Evolutionary conservation across 2,888 invertebrate species (phyloP), one percentile per base, ranked within the genome.

Genomic region (Drosophila niveifrons): DNA sequence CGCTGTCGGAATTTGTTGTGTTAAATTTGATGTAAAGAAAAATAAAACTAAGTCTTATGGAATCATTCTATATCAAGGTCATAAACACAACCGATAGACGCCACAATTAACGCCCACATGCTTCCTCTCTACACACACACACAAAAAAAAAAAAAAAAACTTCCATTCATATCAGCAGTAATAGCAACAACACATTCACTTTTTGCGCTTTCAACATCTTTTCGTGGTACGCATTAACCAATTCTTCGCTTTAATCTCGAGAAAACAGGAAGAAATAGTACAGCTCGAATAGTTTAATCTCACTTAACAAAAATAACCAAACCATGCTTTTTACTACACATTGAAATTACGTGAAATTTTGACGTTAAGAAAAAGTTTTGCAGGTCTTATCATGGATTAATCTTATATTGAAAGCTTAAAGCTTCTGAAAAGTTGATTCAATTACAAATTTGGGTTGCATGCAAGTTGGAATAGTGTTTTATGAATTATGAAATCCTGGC

Each of bases 31-130:
- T 62, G 44, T 75, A 43, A 57, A 46, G 34, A 10, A 17, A n/a
- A 11, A 44, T 10, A 11, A 34, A 34, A 34, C 6, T 13, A 53
- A 34, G 28, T 28, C 13, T 15, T 2, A 59, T 55, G 58, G 57
- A 68, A 75, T 62, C 34, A 11, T 11, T 55, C 7, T 62, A 36
- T 17, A 34, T 39, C 76, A 76, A 79, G 80, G 75, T 69, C 76
- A 52, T 31, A 15, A 10, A 44, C 13, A 44, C 34, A 47, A 57
- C 50, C 50, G 58, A 61, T 68, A 57, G 31, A 29, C 34, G 11
- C n/a, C 36, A 52, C 46, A 36, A 56, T 17, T 50, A 6, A 56
- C 47, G 44, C 63, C 44, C 56, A 56, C 55, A 43, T 34, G 39
- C 63, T 68, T 75, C 79, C 75, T 64, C 69, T 46, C 29, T 7